Conservation (phyloP, 2,888 invertebrate genomes). For the Laothoe populi region DNA sequence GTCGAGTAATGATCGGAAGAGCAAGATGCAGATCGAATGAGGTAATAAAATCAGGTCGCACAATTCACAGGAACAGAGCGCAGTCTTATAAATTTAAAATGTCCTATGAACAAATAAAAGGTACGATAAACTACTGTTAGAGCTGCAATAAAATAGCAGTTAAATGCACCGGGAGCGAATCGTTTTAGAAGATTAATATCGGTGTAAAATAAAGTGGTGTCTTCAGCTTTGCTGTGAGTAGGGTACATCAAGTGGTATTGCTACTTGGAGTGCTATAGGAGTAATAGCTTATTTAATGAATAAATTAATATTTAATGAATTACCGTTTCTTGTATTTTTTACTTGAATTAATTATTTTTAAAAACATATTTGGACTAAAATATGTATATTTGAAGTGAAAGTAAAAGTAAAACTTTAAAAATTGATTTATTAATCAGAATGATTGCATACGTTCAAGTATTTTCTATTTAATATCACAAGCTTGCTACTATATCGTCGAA, state of each 20-base stretch:
- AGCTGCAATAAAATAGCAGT: conserved; percentile 57
- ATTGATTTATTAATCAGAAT: no score
- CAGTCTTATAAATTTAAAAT: conserved; percentile 36
- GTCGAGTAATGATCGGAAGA: not conserved
- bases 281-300: not conserved
- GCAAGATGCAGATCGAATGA: conserved; percentile 20
- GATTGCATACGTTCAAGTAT: no score
- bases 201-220: conserved; percentile 47
- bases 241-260: conserved; percentile 2
- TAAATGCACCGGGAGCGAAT: conserved; percentile 50
- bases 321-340: no score
- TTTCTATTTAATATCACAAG: not conserved
- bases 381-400: no score
- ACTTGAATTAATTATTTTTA: no score
- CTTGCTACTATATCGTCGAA: no score
- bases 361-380: no score
- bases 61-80: conserved; percentile 28
- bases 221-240: conserved; percentile 34
- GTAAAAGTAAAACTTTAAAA: no score
- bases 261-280: not conserved
- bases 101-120: conserved; percentile 41
- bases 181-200: conserved; percentile 55
- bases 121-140: conserved; percentile 50
- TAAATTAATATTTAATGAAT: no score
- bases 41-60: conserved; percentile 30